Evolutionary conservation across 2,113 vertebrate genomes (phyloP).

Genomic region (Aphelocoma coerulescens): DNA sequence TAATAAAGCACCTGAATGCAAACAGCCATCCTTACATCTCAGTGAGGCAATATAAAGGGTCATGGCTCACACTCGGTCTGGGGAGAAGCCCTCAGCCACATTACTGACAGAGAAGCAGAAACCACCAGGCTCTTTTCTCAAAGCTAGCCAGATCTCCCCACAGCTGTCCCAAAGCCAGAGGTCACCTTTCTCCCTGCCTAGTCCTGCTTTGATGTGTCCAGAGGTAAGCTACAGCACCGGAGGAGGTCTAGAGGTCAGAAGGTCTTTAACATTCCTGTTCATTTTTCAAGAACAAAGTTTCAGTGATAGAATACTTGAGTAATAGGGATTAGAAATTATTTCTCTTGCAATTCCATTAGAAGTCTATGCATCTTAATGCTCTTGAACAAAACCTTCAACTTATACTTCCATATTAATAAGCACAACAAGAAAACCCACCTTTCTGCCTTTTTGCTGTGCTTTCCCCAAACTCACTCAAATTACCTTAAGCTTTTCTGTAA

Average conservation of each 20-base stretch:
- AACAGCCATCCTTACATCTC: background rate
- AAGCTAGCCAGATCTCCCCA: background rate
- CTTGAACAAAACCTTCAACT: background rate
- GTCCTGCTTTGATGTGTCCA: background rate
- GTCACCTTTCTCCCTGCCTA: background rate
- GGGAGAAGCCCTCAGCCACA: background rate
- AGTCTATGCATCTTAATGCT: background rate
- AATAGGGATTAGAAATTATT: background rate
- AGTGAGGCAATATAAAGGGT: background rate
- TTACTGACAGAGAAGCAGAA: background rate
- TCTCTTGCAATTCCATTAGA: background rate
- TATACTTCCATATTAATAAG: background rate
- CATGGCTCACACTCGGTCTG: background rate
- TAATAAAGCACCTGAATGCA: background rate
- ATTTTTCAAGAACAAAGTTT: background rate
- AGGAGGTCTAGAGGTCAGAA: background rate
- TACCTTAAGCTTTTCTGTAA: background rate
- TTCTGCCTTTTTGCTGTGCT: background rate
- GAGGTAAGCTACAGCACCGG: background rate
- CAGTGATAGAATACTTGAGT: background rate
- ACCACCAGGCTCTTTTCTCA: background rate
- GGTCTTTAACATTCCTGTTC: background rate
- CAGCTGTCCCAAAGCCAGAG: background rate
- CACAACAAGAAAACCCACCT: background rate
- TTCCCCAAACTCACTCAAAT: background rate